Conservation (phyloP, 2,113 vertebrate genomes). For the Pleuronectes platessa region DNA sequence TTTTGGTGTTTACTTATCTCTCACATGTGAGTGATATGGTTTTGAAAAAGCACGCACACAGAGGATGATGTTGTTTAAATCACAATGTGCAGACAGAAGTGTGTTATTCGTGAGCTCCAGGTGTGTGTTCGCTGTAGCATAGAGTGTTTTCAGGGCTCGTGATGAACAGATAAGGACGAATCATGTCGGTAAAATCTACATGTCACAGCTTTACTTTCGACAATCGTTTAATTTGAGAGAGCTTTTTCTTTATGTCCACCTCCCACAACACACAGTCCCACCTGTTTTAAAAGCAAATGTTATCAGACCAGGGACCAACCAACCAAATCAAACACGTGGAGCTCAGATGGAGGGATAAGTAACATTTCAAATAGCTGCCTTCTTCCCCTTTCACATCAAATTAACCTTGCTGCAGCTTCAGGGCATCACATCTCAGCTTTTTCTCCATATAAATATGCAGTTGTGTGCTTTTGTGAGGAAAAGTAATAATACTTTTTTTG, state of each 20-base stretch:
- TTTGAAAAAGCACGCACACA: conserved; percentile 43
- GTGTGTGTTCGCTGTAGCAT: conserved; percentile 12
- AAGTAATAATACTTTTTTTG: conserved; percentile 26
- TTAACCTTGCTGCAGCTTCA: conserved; percentile 18
- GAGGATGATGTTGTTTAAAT: no score
- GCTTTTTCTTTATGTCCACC: conserved; percentile 33
- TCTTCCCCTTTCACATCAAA: conserved; percentile 35
- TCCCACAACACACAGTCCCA: conserved; percentile 38
- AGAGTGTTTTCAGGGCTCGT: conserved; percentile 22
- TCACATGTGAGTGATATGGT: conserved; percentile 1
- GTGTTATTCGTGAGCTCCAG: conserved; percentile 40
- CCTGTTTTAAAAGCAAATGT: conserved; percentile 58
- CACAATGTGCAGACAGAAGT: neutral
- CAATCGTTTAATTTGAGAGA: conserved; percentile 13
- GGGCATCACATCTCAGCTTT: conserved; percentile 36
- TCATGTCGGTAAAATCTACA: conserved; percentile 25
- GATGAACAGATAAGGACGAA: conserved; percentile 32
- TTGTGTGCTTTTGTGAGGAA: conserved; percentile 29
- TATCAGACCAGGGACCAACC: conserved; percentile 55
- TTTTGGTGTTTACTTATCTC: conserved; percentile 21
- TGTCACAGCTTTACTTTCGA: conserved; percentile 17
- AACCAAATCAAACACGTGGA: conserved; percentile 55
- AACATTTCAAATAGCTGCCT: conserved; percentile 45
- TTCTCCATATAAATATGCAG: conserved; percentile 19
- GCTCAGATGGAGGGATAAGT: conserved; percentile 38